phyloP scores from a whole-genome alignment of 2,888 invertebrate species.

The Tuberolachnus salignus region DNA sequence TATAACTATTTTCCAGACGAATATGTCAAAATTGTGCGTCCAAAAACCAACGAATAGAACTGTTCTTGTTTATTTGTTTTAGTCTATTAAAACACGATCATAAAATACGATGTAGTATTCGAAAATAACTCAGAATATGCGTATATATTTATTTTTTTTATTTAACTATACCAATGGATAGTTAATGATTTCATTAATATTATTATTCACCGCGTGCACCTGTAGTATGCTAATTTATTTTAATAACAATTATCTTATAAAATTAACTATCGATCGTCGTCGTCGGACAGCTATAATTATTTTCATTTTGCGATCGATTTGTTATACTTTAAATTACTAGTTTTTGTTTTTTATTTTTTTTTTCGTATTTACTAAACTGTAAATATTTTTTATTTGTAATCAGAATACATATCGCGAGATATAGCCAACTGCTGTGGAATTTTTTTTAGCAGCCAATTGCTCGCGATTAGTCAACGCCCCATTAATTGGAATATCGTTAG shows the following conservation, averaged over 20 bases:
- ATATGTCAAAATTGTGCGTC: not conserved
- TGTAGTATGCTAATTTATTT: not conserved
- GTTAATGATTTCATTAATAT: not conserved
- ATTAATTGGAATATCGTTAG: constrained; percentile 30
- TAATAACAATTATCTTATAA: not conserved
- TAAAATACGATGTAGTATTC: no score
- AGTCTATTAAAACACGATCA: no score
- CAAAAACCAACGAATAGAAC: not conserved
- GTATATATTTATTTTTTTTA: no score
- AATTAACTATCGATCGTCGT: no score
- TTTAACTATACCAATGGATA: not conserved
- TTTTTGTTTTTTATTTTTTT: not conserved
- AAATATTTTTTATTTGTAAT: not conserved
- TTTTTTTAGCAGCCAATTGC: constrained; percentile 9
- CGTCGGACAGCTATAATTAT: not conserved
- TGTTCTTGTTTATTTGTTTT: no score
- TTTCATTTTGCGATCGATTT: not conserved
- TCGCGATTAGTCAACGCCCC: constrained; percentile 8
- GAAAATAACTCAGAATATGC: no score
- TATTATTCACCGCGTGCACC: not conserved
- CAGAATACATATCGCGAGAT: constrained; percentile 6
- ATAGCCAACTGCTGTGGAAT: constrained; percentile 2
- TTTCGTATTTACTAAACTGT: not conserved
- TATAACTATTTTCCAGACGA: not conserved
- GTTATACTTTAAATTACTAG: not conserved